Conservation (phyloP, 2,888 invertebrate species). For the Stramonita haemastoma region DNA sequence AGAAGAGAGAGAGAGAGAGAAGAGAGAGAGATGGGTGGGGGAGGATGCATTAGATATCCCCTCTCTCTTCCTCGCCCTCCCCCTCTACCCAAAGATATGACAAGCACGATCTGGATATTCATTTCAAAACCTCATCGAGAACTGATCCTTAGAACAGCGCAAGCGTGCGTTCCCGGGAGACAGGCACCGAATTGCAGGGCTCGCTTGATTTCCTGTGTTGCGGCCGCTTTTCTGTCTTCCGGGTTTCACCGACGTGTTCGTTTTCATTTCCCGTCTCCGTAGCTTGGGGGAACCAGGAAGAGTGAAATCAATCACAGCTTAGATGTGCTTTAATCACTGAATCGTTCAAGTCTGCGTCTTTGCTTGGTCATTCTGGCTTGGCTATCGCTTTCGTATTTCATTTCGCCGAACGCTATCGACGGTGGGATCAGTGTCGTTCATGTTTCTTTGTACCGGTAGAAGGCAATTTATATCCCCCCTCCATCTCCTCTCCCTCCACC, state of each 20-base stretch:
- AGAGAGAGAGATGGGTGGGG: no score
- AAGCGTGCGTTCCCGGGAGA: neutral
- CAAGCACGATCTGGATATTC: constrained; percentile 10
- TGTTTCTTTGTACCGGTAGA: constrained; percentile 5
- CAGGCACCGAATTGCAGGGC: neutral
- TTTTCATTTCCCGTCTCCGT: constrained; percentile 9
- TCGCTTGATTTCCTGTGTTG: constrained; percentile 20
- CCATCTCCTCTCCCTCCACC: neutral
- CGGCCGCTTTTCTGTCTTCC: neutral
- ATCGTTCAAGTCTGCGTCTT: neutral
- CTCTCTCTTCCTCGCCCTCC: neutral
- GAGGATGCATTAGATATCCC: neutral
- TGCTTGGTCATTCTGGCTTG: neutral
- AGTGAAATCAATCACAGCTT: constrained; percentile 9
- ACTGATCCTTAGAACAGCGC: neutral
- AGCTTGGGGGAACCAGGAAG: neutral
- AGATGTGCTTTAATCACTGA: constrained; percentile 16
- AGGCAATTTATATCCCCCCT: constrained; percentile 5
- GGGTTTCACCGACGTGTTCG: constrained; percentile 7
- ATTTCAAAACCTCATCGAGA: constrained; percentile 7
- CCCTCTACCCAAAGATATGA: constrained; percentile 7
- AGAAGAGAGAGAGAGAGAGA: no score
- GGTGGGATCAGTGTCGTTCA: neutral
- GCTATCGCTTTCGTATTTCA: constrained; percentile 2
- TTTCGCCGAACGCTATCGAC: neutral